phyloP scores from a whole-genome alignment of 2,888 invertebrate genomes.

The Nemapogon koenigi region DNA sequence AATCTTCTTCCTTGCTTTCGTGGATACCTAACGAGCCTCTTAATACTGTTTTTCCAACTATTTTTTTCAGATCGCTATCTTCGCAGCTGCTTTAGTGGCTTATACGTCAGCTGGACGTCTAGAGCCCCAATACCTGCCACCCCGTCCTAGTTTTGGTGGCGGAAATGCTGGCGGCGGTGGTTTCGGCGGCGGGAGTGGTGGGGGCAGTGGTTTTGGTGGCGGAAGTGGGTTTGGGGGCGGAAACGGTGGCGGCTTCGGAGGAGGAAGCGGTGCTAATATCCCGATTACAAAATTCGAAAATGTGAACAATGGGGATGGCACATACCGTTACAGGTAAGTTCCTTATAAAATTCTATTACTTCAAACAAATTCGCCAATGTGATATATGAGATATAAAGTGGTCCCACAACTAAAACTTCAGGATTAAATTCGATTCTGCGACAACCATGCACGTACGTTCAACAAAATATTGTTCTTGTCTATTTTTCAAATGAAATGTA shows the following conservation, averaged over 20 bases:
- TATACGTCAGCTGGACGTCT: constrained; percentile 38
- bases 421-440: too few relatives aligned
- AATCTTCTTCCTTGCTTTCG: too few relatives aligned
- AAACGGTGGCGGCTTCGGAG: constrained; percentile 20
- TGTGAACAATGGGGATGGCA: constrained; percentile 67
- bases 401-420: too few relatives aligned
- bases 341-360: constrained; percentile 5
- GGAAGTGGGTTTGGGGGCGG: constrained; percentile 14
- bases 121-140: constrained; percentile 37
- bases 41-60: too few relatives aligned
- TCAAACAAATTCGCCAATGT: constrained; percentile 12
- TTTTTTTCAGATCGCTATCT: constrained; percentile 20
- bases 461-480: too few relatives aligned
- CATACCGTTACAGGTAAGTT: constrained; percentile 65
- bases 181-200: constrained; percentile 9
- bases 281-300: constrained; percentile 67
- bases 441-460: too few relatives aligned
- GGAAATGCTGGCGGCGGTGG: constrained; percentile 17
- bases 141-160: constrained; percentile 24
- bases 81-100: constrained; percentile 34
- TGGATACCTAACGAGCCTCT: too few relatives aligned
- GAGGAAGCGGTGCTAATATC: constrained; percentile 54
- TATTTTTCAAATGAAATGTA: too few relatives aligned
- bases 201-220: constrained; percentile 22
- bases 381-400: too few relatives aligned